Conservation (phyloP, 2,888 invertebrate species). For the Melinaea marsaeus region DNA sequence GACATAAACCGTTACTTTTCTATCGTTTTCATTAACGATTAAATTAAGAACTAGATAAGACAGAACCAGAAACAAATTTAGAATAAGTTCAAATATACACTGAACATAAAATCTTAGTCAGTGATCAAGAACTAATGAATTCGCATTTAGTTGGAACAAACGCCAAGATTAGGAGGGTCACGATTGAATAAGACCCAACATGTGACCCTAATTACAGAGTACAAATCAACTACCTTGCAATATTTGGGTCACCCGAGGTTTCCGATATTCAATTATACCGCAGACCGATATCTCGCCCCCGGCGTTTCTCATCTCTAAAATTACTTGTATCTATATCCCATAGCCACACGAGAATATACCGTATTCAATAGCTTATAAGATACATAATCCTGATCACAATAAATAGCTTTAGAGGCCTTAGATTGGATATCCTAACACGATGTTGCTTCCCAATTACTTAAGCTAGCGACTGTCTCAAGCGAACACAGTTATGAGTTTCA, state of each 20-base stretch:
- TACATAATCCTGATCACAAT: constrained; percentile 31
- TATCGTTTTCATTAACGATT: too few relatives aligned
- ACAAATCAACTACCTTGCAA: constrained; percentile 45
- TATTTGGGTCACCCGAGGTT: constrained; percentile 52
- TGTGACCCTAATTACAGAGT: constrained; percentile 33
- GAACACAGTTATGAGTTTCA: constrained; percentile 2
- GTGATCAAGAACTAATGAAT: constrained; percentile 12
- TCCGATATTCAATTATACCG: constrained; percentile 69
- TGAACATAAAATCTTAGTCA: neutral
- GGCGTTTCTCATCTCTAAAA: constrained; percentile 58
- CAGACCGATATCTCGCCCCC: constrained; percentile 58
- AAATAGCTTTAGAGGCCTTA: constrained; percentile 56
- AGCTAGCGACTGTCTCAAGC: constrained; percentile 66
- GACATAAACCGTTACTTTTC: too few relatives aligned
- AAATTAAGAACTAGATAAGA: too few relatives aligned
- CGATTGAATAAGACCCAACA: constrained; percentile 22
- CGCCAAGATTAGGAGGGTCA: constrained; percentile 25
- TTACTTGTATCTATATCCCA: constrained; percentile 47
- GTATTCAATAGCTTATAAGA: constrained; percentile 32
- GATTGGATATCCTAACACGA: constrained; percentile 61
- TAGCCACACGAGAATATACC: constrained; percentile 32
- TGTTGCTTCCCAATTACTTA: constrained; percentile 71
- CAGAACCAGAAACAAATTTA: too few relatives aligned
- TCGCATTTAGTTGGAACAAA: constrained; percentile 17
- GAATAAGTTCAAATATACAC: neutral